Evolutionary conservation across 2,797 vertebrate genomes (phyloP).

Genomic region (Argentina silus): DNA sequence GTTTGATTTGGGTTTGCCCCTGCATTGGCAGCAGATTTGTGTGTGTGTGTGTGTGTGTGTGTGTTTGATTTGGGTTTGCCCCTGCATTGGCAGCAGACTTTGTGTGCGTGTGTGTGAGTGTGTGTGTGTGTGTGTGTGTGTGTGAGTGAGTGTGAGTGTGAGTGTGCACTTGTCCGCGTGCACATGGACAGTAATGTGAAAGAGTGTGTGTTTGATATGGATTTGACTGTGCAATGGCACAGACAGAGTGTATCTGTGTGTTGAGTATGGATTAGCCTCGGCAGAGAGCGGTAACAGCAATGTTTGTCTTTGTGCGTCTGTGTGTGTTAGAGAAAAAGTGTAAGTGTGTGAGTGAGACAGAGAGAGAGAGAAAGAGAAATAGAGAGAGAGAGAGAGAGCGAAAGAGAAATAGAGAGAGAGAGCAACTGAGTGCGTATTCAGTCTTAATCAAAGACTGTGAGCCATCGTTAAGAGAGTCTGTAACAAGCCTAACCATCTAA

Average conservation of each 20-base stretch:
- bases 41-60: background rate
- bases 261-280: no score
- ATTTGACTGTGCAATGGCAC: no score
- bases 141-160: background rate
- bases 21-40: slow-evolving; percentile 3
- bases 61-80: background rate
- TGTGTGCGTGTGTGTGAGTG: background rate
- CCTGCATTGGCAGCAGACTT: background rate
- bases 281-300: no score
- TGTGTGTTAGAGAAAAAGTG: no score
- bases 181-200: no score
- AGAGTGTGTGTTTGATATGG: no score
- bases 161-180: no score
- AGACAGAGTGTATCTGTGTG: no score
- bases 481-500: background rate
- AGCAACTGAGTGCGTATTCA: background rate
- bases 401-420: background rate
- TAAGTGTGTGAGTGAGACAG: background rate
- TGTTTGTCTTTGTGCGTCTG: no score
- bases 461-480: background rate
- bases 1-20: slow-evolving; percentile 40
- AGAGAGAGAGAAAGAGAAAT: no score
- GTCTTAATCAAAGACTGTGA: slow-evolving; percentile 5
- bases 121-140: slow-evolving; percentile 3
- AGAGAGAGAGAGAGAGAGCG: no score